Evolutionary conservation across 2,797 vertebrate species (phyloP).

Genomic region (Bufotes viridis): DNA sequence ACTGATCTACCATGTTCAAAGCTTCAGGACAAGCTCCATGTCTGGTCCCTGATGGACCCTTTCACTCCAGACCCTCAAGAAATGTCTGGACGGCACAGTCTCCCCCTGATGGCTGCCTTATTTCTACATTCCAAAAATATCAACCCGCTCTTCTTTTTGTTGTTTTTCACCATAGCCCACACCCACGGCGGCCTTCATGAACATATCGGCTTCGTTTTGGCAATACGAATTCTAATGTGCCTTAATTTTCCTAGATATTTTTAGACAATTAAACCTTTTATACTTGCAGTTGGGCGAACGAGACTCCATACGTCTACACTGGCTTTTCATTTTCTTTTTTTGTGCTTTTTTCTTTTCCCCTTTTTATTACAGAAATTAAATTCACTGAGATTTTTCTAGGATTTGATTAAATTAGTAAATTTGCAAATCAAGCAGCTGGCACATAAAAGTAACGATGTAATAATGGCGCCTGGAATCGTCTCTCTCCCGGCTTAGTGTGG

Average conservation of each 20-base stretch:
- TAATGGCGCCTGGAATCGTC: neutral
- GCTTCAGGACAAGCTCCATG: neutral
- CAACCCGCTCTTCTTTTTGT: neutral
- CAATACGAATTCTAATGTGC: constrained; percentile 19
- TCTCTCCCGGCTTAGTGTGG: neutral
- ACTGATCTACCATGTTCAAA: neutral
- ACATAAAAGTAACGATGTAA: constrained; percentile 29
- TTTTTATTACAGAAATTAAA: neutral
- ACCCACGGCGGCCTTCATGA: neutral
- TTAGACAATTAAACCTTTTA: constrained; percentile 7
- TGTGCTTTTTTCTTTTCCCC: neutral
- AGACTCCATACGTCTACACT: neutral
- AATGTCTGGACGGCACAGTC: neutral
- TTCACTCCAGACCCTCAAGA: neutral
- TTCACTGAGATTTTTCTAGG: constrained; percentile 28
- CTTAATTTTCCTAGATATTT: constrained; percentile 42
- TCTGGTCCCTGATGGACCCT: neutral
- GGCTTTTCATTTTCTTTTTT: neutral
- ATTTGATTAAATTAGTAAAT: constrained; percentile 41
- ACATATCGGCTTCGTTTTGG: no score
- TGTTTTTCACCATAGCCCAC: neutral
- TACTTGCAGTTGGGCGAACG: constrained; percentile 12
- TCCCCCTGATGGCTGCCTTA: no score
- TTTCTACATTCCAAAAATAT: neutral
- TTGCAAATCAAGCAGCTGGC: constrained; percentile 38